Evolutionary conservation across 2,888 invertebrate genomes (phyloP).

Genomic region (Agrochola lota): DNA sequence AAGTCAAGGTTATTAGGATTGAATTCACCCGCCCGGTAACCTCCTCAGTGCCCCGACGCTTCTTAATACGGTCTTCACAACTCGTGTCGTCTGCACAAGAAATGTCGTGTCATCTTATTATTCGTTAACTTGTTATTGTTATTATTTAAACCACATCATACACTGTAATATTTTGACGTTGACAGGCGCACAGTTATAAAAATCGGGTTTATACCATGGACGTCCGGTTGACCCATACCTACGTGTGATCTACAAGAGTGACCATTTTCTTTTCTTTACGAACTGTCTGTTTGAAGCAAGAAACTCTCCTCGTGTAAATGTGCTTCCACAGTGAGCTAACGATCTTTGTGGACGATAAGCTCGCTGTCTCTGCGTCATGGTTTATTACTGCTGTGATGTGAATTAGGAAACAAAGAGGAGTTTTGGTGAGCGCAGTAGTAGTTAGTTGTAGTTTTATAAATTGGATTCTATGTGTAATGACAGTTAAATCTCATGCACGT

Average conservation of each 20-base stretch:
- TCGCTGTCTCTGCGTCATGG: slow-evolving; percentile 41
- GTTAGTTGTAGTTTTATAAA: background rate
- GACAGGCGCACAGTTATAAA: too few species aligned
- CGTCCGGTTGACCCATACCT: background rate
- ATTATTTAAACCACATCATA: too few species aligned
- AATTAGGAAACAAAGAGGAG: slow-evolving; percentile 12
- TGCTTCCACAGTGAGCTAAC: slow-evolving; percentile 29
- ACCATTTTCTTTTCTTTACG: background rate
- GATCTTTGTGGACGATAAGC: slow-evolving; percentile 51
- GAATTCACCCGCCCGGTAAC: too few species aligned
- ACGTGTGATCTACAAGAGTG: background rate
- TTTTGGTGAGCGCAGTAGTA: background rate
- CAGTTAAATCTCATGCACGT: background rate
- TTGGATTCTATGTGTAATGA: background rate
- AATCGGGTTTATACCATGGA: background rate
- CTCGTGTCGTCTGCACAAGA: too few species aligned
- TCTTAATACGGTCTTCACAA: too few species aligned
- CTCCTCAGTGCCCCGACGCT: too few species aligned
- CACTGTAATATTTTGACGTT: too few species aligned
- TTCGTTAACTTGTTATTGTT: too few species aligned
- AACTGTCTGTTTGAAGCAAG: background rate
- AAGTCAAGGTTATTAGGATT: too few species aligned
- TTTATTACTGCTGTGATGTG: slow-evolving; percentile 51
- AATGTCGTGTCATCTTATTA: too few species aligned
- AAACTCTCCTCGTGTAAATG: slow-evolving; percentile 5